Base-by-base conservation (phyloP, 1,140 invertebrate genomes). In the Drosophila lacertosa region DNA sequence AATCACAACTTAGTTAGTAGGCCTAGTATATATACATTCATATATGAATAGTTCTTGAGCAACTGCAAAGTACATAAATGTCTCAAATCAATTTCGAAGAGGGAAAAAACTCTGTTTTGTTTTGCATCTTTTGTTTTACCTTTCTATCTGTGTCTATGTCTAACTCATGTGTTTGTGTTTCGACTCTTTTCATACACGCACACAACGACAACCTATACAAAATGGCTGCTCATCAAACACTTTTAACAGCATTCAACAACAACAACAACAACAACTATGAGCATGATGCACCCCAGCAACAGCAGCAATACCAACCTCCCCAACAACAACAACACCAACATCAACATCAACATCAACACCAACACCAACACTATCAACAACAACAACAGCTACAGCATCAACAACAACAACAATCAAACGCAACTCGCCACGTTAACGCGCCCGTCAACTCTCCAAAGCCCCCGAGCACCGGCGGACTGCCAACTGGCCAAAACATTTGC, bases 401-500 rank as follows among this genome's bases (percentile, higher is more conserved):
- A 35, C 45, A 66, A 48, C 84, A 72, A 58, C 81, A 70, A 63
- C 88, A 76, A 75, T 76, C 74, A 66, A 70, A 54, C 45, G 60
- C 77, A 42, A 90, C 89, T 55, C 94, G 95, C 69, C 95, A 95
- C 90, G 95, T 96, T 63, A 89, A 92, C 50, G 95, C 95, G 57
- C 95, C 96, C 63, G 93, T 96, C 58, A 92, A 94, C 64, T 93
- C 95, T 18, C 95, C 96, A 48, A 94, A 95, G 91, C 94, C 94
- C 64, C 94, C 93, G 64, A 93, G 93, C 89, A 94, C 94, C 80
- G 94, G 94, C 73, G 94, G 94, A 89, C 92, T 97, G 63, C 95
- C 95, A 75, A 95, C 95, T 65, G 96, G 96, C 90, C 96, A 97
- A 92, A 98, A 98, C 92, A 96, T 97, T 92, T 98, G 97, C 92